Percentiles rank a stretch among this genome's conserved stretches.
Evolutionary conservation across 2,113 vertebrate genomes (phyloP).

Genomic region (Cyprinodon variegatus): DNA sequence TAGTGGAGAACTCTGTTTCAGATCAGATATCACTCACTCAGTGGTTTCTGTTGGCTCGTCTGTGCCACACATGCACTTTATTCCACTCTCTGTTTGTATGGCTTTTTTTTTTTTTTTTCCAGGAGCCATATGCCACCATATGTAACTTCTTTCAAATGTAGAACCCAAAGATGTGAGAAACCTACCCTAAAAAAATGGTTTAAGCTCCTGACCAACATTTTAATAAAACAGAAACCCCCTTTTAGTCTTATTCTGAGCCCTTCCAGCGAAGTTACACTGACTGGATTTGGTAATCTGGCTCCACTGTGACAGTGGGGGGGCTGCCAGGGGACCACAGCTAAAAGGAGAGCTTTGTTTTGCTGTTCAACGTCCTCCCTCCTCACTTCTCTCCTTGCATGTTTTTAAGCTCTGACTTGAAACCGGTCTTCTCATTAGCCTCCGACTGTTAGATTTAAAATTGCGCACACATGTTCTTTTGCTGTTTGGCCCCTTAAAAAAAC

Average conservation of each 20-base stretch:
- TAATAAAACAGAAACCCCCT: neutral
- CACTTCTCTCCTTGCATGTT: slow-evolving; percentile 11
- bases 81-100: slow-evolving; percentile 42
- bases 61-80: slow-evolving; percentile 48
- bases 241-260: neutral
- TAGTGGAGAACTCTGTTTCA: slow-evolving; percentile 42
- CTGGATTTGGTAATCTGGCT: slow-evolving; percentile 18
- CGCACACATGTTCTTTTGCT: slow-evolving; percentile 15
- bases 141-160: slow-evolving; percentile 33
- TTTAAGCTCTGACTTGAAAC: slow-evolving; percentile 30
- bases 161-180: slow-evolving; percentile 2
- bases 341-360: slow-evolving; percentile 75
- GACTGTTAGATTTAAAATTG: slow-evolving; percentile 27
- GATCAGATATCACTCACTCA: slow-evolving; percentile 64
- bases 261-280: neutral
- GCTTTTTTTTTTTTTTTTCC: slow-evolving; percentile 5
- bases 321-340: slow-evolving; percentile 49
- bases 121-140: slow-evolving; percentile 8
- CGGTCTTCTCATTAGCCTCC: neutral
- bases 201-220: neutral
- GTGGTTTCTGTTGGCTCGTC: slow-evolving; percentile 50
- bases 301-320: slow-evolving; percentile 29
- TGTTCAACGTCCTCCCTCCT: slow-evolving; percentile 50
- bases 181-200: neutral
- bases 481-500: neutral